Evolutionary conservation across 2,113 vertebrate species (phyloP), one percentile per base, ranked within the genome.

Genomic region (Petromus typicus): DNA sequence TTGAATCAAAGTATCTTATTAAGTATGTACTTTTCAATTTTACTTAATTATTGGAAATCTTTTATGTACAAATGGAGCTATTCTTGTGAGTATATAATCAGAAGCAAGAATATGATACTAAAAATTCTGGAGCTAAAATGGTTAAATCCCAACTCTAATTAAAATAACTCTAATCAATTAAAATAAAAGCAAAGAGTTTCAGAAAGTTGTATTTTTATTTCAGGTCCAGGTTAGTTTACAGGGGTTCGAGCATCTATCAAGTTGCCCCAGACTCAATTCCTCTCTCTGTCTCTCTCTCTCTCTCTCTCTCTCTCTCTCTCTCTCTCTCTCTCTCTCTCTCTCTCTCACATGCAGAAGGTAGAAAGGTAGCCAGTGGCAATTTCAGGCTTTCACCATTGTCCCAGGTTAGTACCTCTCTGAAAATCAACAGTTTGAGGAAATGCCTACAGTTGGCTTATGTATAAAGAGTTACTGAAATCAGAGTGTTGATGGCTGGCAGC

Each of bases 1-100:
- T 97, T 79, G 90, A 92, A 79, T 90, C 30, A 79, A 40, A 27
- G 3, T 56, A 80, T 64, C 32, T 67, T 69, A 84, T 82, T 83
- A 95, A 92, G 82, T n/a, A 81, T 23, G 93, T 54, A 48, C 7
- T 79, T 91, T 86, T 61, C 16, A 43, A n/a, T 87, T 83, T 54
- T 86, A 83, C 67, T 96, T 91, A 78, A 86, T 27, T n/a, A 63
- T 63, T 40, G 37, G 61, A 7, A 13, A 83, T 45, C 34, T 79
- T 84, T 71, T 48, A 64, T 57, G 32, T 83, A 67, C 20, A 82
- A 64, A 66, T 67, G 40, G 22, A 93, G 4, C 8, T 64, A 89
- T 37, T 32, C 27, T 82, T 66, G 3, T 51, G 12, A 12, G 51
- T 43, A 45, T 14, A 92, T 12, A 78, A 61, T 73, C 7, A 43